These are phyloP conservation scores for Bombus difficillimus DNA, from an alignment of 1,140 invertebrate genomes.

Conservation along the genomic window DNA sequence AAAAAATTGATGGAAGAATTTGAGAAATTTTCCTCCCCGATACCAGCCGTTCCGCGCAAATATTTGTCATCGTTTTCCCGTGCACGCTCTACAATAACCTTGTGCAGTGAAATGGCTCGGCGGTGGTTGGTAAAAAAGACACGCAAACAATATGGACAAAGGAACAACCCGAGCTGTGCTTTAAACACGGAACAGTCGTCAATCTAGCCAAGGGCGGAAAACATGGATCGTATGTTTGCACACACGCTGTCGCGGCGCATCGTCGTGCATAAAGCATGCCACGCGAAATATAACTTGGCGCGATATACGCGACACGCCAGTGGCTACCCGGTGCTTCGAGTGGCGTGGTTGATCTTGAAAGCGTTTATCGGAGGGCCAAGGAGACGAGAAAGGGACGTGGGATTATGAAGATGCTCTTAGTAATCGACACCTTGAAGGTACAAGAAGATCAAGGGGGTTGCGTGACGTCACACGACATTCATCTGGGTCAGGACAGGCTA, in stretches of 20 bases:
- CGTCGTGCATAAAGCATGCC: neutral
- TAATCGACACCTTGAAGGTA: constrained; percentile 17
- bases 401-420: neutral
- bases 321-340: too few species aligned
- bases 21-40: neutral
- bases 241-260: neutral
- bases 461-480: constrained; percentile 77
- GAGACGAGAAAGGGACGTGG: neutral
- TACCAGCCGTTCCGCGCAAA: neutral
- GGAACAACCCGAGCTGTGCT: neutral
- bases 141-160: neutral
- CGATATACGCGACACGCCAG: neutral
- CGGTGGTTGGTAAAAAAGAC: neutral
- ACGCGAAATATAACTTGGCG: neutral
- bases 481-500: constrained; percentile 79
- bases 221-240: neutral
- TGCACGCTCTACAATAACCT: neutral
- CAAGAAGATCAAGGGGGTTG: constrained; percentile 53
- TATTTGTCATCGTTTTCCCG: neutral
- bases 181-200: neutral
- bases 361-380: neutral
- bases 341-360: neutral
- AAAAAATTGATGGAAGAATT: neutral
- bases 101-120: neutral
- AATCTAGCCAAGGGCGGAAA: too few species aligned